Evolutionary conservation across 2,888 invertebrate species (phyloP), one percentile per base, ranked within the genome.

Genomic region (Tortrix viridana): DNA sequence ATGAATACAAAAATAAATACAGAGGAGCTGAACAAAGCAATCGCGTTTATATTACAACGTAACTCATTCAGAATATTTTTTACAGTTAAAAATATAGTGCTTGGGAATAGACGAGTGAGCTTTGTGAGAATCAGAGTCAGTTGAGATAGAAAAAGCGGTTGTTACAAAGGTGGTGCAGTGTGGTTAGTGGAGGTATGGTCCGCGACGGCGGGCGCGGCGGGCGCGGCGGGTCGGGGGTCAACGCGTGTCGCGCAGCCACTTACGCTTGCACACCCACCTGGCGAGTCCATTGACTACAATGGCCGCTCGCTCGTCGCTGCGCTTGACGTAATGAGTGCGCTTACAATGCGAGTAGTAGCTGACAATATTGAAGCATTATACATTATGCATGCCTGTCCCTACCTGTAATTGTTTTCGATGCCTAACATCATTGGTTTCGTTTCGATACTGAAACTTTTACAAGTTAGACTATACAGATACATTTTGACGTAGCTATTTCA

Each of bases 251-350:
- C 71, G 70, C 70, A 80, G 81, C 86, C 84, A 86, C 88, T 87
- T 85, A 85, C 78, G 71, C 80, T 87, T 86, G 88, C 86, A 90
- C 92, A 85, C 91, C 91, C 91, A 89, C 88, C 84, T 85, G 84
- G 84, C 81, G 73, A 78, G 67, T 75, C 80, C 80, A 90, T 92
- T 91, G 91, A 91, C 86, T 90, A 91, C 90, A 91, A 91, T 92
- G 77, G 88, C 72, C 77, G 68, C 75, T 77, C 76, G 75, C 76
- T 74, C 76, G 76, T 77, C 80, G 81, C 81, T 81, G 80, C 80
- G 78, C 77, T 70, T 72, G 75, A 77, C 79, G 79, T 85, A 87
- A 88, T 82, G 81, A 87, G 80, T 85, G 78, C 81, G 81, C 76
- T 79, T 76, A 84, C 84, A 84, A 84, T 84, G 75, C 81, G 71